Evolutionary conservation across 2,888 invertebrate genomes (phyloP), one percentile per base, ranked within the genome.

Genomic region (Gasteruption jaculator): DNA sequence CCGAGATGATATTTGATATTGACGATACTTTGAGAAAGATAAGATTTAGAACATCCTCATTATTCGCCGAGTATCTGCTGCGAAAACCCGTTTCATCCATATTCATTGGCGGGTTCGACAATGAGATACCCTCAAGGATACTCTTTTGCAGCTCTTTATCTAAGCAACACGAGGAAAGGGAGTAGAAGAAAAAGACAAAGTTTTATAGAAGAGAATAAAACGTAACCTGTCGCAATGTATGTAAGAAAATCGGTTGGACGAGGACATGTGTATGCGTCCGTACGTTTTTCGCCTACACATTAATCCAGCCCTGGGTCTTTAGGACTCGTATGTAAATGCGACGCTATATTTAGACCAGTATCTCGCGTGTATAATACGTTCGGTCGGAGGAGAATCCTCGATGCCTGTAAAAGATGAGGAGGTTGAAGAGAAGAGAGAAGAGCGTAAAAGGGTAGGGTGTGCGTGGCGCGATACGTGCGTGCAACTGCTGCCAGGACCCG

Each of bases 321-420:
- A 65, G 66, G 65, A 63, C 63, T 59, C 60, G 63, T 60, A 68
- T 68, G 69, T 65, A 68, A 70, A 68, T 68, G 64, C 60, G 60
- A 52, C 50, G 66, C 67, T 70, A 70, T 70, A 68, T 70, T 70
- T 68, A 70, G 69, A 65, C 63, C 61, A 54, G 62, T 64, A 63
- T 60, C 59, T 59, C 58, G 58, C 54, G 52, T 60, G 59, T 63
- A 61, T 60, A 55, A 57, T 57, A 58, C 54, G 54, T 53, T 54
- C 48, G 56, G 46, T 14, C 40, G 20, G 38, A 35, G 51, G 57
- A 51, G 48, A 46, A 56, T 56, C 52, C 52, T 56, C 54, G 43
- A 43, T 48, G 14, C 44, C 27, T 33, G 38, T 38, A 31, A 22
- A 11, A 22, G 22, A 27, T 36, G 14, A 25, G 20, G 20, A 19